Evolutionary conservation across 2,888 invertebrate species (phyloP).

Genomic region (Chymomyza fuscimana): DNA sequence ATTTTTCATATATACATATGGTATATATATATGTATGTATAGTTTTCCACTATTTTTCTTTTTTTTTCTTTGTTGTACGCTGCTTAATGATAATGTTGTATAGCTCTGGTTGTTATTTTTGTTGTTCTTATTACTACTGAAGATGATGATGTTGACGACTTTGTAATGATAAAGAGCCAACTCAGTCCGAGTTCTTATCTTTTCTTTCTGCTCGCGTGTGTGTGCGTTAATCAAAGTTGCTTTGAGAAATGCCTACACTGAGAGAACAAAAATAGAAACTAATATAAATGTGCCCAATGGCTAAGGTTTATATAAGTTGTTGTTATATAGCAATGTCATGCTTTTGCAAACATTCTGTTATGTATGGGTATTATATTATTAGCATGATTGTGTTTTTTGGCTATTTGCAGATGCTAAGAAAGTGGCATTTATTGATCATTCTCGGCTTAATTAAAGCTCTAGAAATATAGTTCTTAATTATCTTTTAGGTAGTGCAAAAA

Average conservation of each 20-base stretch:
- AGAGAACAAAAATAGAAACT: not conserved
- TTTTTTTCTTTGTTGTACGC: not conserved
- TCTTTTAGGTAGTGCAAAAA: too few relatives aligned
- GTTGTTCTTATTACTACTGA: constrained; percentile 8
- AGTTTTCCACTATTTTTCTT: not conserved
- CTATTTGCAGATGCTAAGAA: too few relatives aligned
- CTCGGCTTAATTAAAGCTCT: too few relatives aligned
- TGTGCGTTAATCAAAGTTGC: constrained; percentile 51
- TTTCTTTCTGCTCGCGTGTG: not conserved
- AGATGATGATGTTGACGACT: constrained; percentile 33
- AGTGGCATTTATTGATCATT: too few relatives aligned
- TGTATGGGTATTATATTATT: too few relatives aligned
- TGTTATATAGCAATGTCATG: too few relatives aligned
- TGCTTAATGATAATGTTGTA: not conserved
- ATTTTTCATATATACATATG: constrained; percentile 58
- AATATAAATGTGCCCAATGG: too few relatives aligned
- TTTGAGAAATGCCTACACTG: not conserved
- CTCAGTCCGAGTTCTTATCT: constrained; percentile 21
- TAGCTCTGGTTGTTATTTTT: constrained; percentile 13
- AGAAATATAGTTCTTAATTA: too few relatives aligned
- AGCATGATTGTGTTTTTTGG: too few relatives aligned
- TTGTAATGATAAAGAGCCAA: constrained; percentile 52
- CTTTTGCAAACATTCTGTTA: too few relatives aligned
- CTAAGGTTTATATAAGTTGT: too few relatives aligned
- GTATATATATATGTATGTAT: constrained; percentile 30